Evolutionary conservation across 2,888 invertebrate species (phyloP), one percentile per base, ranked within the genome.

Genomic region (Ectropis crepuscularia): DNA sequence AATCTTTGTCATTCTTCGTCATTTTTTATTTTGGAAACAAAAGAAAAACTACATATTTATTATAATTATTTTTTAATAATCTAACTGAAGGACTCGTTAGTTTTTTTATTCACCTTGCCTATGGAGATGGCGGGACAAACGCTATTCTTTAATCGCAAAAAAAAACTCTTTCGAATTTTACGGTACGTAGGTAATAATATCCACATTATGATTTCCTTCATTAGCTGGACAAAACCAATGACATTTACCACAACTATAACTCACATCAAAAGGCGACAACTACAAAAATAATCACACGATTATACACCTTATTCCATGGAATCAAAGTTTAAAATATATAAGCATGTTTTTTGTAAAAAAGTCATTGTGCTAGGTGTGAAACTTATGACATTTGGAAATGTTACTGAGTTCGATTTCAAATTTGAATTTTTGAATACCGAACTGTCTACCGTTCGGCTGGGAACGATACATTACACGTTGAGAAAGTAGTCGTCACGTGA

Each of bases 211-310:
- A 67, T 67, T 70, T 68, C 68, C 86, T 88, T 90, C 90, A 90
- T 91, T 90, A 90, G 86, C 75, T 74, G 81, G 74, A 89, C 88
- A 88, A 86, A 89, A 86, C 89, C 89, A 90, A 87, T 88, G 90
- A 89, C 89, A 90, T 90, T 89, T 86, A 90, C 85, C 84, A 83
- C 81, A 72, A 67, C 62, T 57, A 47, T 54, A 51, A 11, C 57
- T 59, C 64, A 59, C 64, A 50, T 53, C 65, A 50, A 75, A 84
- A 79, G 41, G 77, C 63, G 68, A 7, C 65, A 83, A 78, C 59
- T 63, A 8, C 65, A 2, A 45, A 49, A 48, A 6, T 0, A 0
- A 9, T 6, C 36, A 69, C 48, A 10, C 37, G 0, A 70, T 57
- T 57, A 12, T 48, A 16, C 53, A 61, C 53, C 50, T 45, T 74